A percentile compares a stretch with the other conserved stretches of the same genome.
phyloP scores from a whole-genome alignment of 2,888 invertebrate species.

The Choreutis nemorana region DNA sequence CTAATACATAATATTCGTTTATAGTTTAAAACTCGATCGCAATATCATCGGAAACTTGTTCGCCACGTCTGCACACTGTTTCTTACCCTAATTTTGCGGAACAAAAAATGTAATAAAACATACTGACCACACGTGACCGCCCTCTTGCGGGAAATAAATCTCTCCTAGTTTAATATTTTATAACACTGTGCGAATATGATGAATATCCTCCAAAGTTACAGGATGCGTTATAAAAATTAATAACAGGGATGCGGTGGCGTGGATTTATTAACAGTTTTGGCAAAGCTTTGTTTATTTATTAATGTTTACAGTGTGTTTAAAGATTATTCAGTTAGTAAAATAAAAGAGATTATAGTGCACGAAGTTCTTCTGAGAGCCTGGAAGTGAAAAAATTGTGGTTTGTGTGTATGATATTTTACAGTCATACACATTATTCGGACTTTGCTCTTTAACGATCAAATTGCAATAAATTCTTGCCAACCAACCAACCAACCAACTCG shows the following conservation, averaged over 20 bases:
- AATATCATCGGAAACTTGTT: no score
- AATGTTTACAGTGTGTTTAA: no score
- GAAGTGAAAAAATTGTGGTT: no score
- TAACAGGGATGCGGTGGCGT: constrained; percentile 20
- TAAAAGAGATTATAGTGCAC: no score
- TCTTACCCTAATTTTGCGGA: constrained; percentile 15
- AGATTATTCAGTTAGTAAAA: background rate
- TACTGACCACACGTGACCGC: constrained; percentile 40
- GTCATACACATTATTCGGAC: no score
- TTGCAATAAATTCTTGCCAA: no score
- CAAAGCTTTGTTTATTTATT: background rate
- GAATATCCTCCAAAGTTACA: constrained; percentile 27
- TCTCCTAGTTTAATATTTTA: constrained; percentile 46
- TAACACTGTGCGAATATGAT: constrained; percentile 22
- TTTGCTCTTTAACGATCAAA: no score
- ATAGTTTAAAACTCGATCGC: no score
- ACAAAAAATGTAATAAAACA: constrained; percentile 55
- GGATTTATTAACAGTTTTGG: constrained; percentile 3
- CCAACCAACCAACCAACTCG: no score
- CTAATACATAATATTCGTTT: no score
- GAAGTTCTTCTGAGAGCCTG: no score
- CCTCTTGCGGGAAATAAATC: constrained; percentile 35
- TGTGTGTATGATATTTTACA: no score
- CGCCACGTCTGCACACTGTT: constrained; percentile 12
- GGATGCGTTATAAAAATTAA: constrained; percentile 48